phyloP scores from a whole-genome alignment of 2,797 vertebrate species.

The Sebastes itinus region DNA sequence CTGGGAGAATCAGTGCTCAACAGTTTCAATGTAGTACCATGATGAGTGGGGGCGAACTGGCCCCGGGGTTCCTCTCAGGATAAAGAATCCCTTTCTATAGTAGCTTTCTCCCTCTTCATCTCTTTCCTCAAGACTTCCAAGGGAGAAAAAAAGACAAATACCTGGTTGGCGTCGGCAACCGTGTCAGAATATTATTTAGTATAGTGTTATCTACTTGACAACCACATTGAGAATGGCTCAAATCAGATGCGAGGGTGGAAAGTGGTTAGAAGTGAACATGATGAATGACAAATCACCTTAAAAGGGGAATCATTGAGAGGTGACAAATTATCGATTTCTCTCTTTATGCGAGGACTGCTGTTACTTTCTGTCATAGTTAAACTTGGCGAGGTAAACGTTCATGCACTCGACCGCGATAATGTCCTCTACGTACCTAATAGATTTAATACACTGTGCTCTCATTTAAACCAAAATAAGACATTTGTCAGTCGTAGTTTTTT shows the following conservation, averaged over 20 bases:
- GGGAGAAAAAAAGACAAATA: slow-evolving; percentile 10
- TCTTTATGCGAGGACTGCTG: not conserved
- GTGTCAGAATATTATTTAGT: slow-evolving; percentile 63
- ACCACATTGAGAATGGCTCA: slow-evolving; percentile 62
- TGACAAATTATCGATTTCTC: not conserved
- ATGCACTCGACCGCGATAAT: not conserved
- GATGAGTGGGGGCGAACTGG: slow-evolving; percentile 47
- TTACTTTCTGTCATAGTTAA: slow-evolving; percentile 6
- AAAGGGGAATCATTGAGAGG: not conserved
- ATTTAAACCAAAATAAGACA: slow-evolving; percentile 31
- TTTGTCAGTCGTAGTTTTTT: slow-evolving; percentile 30
- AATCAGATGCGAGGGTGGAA: slow-evolving; percentile 49
- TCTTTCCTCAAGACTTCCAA: slow-evolving; percentile 29
- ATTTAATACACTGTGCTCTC: slow-evolving; percentile 16
- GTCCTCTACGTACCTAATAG: not conserved
- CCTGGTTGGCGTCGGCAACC: slow-evolving; percentile 67
- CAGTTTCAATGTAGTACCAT: slow-evolving; percentile 69
- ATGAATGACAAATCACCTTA: slow-evolving; percentile 2
- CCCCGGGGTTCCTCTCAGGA: slow-evolving; percentile 55
- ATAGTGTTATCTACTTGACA: slow-evolving; percentile 54
- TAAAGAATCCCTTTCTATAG: slow-evolving; percentile 41
- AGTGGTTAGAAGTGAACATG: slow-evolving; percentile 50
- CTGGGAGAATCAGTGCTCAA: slow-evolving; percentile 67
- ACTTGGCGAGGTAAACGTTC: slow-evolving; percentile 8
- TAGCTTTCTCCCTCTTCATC: slow-evolving; percentile 29